Evolutionary conservation across 1,140 invertebrate genomes (phyloP).

Genomic region (Apocrypta bakeri): DNA sequence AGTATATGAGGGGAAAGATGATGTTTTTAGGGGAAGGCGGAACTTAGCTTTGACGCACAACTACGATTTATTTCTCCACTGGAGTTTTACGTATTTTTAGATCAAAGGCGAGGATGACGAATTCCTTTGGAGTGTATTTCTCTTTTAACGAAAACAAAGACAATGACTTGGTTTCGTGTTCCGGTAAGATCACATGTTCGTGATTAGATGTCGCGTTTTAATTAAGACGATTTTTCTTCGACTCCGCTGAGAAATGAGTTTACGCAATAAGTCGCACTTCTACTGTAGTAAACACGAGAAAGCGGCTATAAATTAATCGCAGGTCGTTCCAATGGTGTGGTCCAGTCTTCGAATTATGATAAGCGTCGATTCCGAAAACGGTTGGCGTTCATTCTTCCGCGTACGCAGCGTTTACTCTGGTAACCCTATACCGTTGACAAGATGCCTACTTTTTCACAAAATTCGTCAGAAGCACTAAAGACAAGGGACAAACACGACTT

Average conservation of each 20-base stretch:
- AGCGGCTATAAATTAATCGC: too few relatives aligned
- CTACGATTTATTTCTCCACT: neutral
- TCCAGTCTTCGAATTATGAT: neutral
- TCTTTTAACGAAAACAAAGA: neutral
- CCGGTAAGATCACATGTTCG: neutral
- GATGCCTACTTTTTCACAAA: neutral
- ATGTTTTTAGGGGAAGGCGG: neutral
- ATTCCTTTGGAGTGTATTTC: neutral
- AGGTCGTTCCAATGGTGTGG: too few relatives aligned
- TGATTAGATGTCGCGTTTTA: neutral
- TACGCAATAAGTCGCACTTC: neutral
- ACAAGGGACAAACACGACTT: too few relatives aligned
- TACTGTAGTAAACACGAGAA: too few relatives aligned
- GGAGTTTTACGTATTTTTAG: neutral
- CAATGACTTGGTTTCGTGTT: neutral
- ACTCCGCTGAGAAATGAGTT: neutral
- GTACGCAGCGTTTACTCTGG: neutral
- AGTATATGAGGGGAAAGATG: too few relatives aligned
- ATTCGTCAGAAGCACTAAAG: neutral
- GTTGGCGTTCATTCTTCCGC: neutral
- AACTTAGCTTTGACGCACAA: slow-evolving; percentile 7
- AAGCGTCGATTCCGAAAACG: neutral
- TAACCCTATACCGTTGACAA: neutral
- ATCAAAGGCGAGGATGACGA: neutral
- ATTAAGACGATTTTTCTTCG: neutral